These are phyloP conservation scores for Bombus difficillimus DNA, from an alignment of 1,140 invertebrate species.

Conservation along the genomic window DNA sequence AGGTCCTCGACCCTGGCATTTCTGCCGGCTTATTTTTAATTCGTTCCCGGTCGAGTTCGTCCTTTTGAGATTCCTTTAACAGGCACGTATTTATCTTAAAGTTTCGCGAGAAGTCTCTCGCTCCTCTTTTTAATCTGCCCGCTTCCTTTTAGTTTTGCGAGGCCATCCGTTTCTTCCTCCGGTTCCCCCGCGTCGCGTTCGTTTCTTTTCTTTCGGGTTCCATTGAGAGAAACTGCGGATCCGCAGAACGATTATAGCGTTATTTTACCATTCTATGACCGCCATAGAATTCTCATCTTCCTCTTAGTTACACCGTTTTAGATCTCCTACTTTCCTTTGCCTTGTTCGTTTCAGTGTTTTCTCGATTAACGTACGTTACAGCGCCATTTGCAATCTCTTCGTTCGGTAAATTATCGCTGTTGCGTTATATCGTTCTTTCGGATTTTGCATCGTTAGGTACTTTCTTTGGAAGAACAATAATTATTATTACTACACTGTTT, in stretches of 20 bases:
- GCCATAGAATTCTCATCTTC: not conserved
- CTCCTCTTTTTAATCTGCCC: conserved; percentile 12
- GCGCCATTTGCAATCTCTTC: too few species aligned
- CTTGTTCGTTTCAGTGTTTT: too few species aligned
- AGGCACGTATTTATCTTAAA: conserved; percentile 38
- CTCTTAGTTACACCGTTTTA: not conserved
- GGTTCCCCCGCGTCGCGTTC: not conserved
- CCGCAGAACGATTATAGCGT: not conserved
- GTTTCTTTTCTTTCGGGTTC: not conserved
- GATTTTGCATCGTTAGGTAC: not conserved
- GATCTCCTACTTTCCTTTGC: not conserved
- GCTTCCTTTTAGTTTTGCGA: conserved; percentile 16
- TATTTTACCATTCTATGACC: not conserved
- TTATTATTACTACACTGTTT: not conserved
- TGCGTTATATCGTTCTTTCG: too few species aligned
- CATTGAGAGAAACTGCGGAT: conserved; percentile 21
- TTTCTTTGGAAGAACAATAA: not conserved
- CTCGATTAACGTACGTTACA: too few species aligned
- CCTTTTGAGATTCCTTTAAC: not conserved
- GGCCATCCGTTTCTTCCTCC: conserved; percentile 7
- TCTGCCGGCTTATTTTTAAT: conserved; percentile 1
- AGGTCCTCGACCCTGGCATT: not conserved
- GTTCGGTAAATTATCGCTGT: too few species aligned
- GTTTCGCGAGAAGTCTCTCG: conserved; percentile 26
- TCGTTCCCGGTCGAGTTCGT: not conserved